These are phyloP conservation scores for Colletes latitarsis DNA, from an alignment of 1,140 invertebrate species.

Conservation along the genomic window DNA sequence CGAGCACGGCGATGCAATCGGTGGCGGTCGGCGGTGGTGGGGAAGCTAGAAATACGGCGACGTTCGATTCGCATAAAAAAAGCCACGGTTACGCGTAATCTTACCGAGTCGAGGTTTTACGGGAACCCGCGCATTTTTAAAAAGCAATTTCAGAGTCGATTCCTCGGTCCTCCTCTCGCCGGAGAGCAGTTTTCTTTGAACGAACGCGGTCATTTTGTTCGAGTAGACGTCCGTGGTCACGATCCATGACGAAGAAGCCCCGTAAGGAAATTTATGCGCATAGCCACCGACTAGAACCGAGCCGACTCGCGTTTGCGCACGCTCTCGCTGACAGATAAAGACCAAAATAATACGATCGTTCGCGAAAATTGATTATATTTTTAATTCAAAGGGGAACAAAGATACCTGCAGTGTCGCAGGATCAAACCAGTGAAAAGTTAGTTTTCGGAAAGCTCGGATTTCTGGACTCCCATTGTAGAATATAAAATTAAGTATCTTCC, in stretches of 20 bases:
- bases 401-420: no score
- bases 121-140: conserved; percentile 41
- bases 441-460: no score
- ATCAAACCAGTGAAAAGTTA: no score
- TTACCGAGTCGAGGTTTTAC: conserved; percentile 38
- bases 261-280: conserved; percentile 65
- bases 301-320: no score
- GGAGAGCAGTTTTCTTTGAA: conserved; percentile 33
- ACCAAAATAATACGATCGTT: no score
- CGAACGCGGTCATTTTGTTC: conserved; percentile 51
- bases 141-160: conserved; percentile 31
- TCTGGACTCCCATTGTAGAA: no score
- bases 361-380: no score
- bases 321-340: not conserved
- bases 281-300: conserved; percentile 42
- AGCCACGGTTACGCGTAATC: conserved; percentile 24
- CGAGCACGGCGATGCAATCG: not conserved
- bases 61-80: conserved; percentile 31
- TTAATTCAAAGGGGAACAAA: no score
- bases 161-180: not conserved
- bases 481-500: no score
- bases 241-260: conserved; percentile 56
- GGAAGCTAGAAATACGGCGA: conserved; percentile 4
- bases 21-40: no score
- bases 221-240: conserved; percentile 46